phyloP scores from a whole-genome alignment of 1,140 invertebrate species.

The Campoletis sonorensis region DNA sequence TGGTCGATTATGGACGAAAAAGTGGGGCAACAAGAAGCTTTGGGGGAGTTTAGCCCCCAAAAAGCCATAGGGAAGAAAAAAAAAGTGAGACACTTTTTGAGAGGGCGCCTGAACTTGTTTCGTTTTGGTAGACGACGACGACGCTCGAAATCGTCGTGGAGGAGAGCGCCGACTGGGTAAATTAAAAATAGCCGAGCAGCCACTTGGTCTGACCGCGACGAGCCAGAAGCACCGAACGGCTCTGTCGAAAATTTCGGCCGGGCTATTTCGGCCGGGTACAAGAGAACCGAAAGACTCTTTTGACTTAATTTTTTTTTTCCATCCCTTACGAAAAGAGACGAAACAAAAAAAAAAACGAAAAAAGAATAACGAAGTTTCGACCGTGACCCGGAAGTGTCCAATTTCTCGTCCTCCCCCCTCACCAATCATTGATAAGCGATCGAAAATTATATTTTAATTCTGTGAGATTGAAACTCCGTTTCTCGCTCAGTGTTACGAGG shows the following conservation, averaged over 20 bases:
- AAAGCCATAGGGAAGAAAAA: neutral
- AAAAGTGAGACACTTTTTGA: neutral
- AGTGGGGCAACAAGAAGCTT: neutral
- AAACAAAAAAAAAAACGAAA: neutral
- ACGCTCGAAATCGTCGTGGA: neutral
- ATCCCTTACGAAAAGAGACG: neutral
- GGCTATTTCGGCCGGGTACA: conserved; percentile 31
- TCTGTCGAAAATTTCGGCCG: conserved; percentile 18
- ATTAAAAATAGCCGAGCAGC: conserved; percentile 34
- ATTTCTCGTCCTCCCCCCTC: neutral
- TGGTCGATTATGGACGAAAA: neutral
- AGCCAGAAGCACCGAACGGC: conserved; percentile 24
- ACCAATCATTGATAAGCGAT: no score
- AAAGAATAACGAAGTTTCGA: neutral
- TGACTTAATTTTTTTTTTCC: neutral
- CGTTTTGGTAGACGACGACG: conserved; percentile 20
- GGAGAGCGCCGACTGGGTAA: conserved; percentile 1
- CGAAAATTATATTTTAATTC: no score
- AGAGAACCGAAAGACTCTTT: conserved; percentile 31
- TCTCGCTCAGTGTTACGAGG: no score
- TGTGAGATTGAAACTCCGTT: no score
- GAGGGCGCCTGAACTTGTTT: conserved; percentile 10
- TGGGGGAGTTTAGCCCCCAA: neutral
- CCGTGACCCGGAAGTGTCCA: neutral
- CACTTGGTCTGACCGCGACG: conserved; percentile 20